Evolutionary conservation across 2,113 vertebrate species (phyloP).

Genomic region (Tragelaphus imberbis): DNA sequence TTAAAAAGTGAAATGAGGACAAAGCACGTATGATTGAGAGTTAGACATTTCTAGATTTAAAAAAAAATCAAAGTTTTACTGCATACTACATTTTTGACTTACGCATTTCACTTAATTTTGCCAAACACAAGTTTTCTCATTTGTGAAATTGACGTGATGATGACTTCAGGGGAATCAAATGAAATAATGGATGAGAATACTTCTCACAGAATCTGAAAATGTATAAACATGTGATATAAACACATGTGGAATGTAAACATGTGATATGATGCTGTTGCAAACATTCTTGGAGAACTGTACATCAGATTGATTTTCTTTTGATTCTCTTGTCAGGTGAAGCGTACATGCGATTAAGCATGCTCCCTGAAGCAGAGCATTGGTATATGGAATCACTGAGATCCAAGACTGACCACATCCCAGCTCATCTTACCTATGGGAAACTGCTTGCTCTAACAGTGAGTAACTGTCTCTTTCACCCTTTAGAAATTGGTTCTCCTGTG

Average conservation of each 20-base stretch:
- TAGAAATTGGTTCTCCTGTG: fast-evolving
- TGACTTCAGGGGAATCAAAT: neutral
- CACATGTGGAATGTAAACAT: neutral
- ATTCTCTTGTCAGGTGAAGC: conserved; percentile 89
- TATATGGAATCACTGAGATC: conserved; percentile 92
- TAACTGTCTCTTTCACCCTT: neutral
- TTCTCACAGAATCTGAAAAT: neutral
- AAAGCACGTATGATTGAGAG: neutral
- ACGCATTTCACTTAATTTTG: neutral
- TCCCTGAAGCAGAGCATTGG: conserved; percentile 93
- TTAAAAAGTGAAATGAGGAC: neutral
- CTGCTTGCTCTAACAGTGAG: conserved; percentile 93
- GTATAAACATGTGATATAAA: neutral
- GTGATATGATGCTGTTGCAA: neutral
- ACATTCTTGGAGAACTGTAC: neutral
- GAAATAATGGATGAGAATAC: neutral
- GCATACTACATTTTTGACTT: neutral
- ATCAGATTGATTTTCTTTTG: neutral
- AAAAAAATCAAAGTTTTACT: neutral
- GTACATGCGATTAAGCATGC: conserved; percentile 91
- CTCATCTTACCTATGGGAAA: conserved; percentile 97
- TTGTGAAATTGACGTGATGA: neutral
- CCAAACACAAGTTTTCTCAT: neutral
- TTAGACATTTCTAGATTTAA: neutral
- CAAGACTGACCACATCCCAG: conserved; percentile 97